A percentile compares a stretch with the other conserved stretches of the same genome.
Evolutionary conservation across 2,797 vertebrate species (phyloP).

Genomic region (Buphagus erythrorhynchus): DNA sequence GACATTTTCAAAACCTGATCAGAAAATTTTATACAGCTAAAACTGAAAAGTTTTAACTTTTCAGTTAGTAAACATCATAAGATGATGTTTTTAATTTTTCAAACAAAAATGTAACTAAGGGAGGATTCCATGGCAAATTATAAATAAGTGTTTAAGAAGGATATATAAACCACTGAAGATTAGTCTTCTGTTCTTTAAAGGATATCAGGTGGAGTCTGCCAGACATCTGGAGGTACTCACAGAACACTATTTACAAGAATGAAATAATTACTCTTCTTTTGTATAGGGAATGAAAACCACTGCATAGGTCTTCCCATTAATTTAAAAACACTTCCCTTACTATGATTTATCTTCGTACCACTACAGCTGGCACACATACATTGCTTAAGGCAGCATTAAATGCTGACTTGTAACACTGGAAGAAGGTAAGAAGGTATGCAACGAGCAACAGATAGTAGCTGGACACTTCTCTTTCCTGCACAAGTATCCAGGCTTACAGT

Average conservation of each 20-base stretch:
- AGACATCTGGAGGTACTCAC: slow-evolving; percentile 30
- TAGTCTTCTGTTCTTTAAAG: slow-evolving; percentile 37
- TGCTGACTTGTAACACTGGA: not conserved
- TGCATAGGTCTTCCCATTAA: not conserved
- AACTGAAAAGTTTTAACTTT: not conserved
- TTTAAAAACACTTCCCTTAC: not conserved
- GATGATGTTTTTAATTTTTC: not conserved
- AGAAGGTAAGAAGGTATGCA: not conserved
- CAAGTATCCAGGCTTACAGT: not conserved
- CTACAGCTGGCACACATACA: not conserved
- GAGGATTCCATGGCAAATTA: not conserved
- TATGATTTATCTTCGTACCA: not conserved
- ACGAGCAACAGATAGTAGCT: not conserved
- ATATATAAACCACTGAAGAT: slow-evolving; percentile 24
- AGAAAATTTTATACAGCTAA: not conserved
- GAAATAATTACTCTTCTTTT: slow-evolving; percentile 23
- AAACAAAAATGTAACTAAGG: not conserved
- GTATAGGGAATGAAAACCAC: not conserved
- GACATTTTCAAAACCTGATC: not conserved
- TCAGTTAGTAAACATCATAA: not conserved
- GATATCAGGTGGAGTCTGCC: slow-evolving; percentile 9
- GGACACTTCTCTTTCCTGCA: not conserved
- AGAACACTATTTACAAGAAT: not conserved
- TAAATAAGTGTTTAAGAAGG: slow-evolving; percentile 9
- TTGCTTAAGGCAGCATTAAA: not conserved